Conservation (phyloP, 2,888 invertebrate genomes). For the Nyleta sp. region DNA sequence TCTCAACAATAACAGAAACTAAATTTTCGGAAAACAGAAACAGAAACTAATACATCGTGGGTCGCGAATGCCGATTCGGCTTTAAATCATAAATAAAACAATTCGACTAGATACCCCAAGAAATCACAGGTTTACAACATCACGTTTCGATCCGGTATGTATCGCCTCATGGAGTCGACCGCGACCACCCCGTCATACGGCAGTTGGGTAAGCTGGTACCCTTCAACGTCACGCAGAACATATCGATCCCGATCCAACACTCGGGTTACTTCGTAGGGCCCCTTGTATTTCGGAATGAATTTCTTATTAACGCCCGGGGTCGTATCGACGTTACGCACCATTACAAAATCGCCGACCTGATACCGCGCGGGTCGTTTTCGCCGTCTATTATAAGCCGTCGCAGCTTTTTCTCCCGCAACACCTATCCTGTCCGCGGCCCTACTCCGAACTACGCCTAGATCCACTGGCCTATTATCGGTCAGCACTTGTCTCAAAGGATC, state of each 20-base stretch:
- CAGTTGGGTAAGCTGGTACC: slow-evolving; percentile 6
- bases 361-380: not conserved
- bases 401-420: too few species aligned
- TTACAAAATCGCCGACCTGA: slow-evolving; percentile 4
- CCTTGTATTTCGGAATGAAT: slow-evolving; percentile 10
- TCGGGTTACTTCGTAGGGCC: not conserved
- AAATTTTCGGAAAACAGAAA: too few species aligned
- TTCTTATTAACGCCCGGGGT: slow-evolving; percentile 25
- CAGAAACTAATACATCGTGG: too few species aligned
- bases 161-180: not conserved
- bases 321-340: slow-evolving; percentile 2
- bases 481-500: too few species aligned
- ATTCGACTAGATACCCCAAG: too few species aligned
- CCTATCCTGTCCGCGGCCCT: too few species aligned
- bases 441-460: too few species aligned
- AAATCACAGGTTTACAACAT: not conserved
- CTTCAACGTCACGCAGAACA: slow-evolving; percentile 5
- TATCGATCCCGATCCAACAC: slow-evolving; percentile 24
- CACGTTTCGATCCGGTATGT: not conserved
- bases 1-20: not conserved
- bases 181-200: slow-evolving; percentile 5
- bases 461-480: too few species aligned
- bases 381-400: not conserved
- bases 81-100: too few species aligned
- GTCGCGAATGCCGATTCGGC: too few species aligned